Evolutionary conservation across 92 coral and sea anemone species (phyloP).

Genomic region (Porites divaricata): DNA sequence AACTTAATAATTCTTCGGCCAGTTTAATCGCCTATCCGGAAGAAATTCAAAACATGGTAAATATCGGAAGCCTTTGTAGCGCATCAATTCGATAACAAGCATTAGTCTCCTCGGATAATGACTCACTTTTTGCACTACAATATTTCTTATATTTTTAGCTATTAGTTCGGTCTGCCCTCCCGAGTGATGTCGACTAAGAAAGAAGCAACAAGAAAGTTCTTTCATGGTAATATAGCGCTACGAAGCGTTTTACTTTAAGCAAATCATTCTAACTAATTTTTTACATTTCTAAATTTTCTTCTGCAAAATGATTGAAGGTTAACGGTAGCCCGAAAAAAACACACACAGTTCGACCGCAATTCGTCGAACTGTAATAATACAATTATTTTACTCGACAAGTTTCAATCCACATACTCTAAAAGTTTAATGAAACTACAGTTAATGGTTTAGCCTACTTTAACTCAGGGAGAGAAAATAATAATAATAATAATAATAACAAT

Average conservation of each 20-base stretch:
- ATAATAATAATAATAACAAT: neutral
- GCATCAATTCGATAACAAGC: slow-evolving; percentile 21
- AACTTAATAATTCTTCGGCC: slow-evolving; percentile 11
- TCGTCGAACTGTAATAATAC: neutral
- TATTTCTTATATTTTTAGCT: slow-evolving; percentile 7
- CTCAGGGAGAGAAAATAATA: neutral
- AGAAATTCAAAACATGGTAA: slow-evolving; percentile 24
- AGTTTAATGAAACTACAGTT: no score
- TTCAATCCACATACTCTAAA: neutral
- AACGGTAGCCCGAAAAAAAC: neutral
- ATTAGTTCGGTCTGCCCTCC: neutral
- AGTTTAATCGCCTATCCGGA: slow-evolving; percentile 27
- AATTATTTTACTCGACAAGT: no score
- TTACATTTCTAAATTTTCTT: neutral
- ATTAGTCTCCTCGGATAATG: slow-evolving; percentile 9
- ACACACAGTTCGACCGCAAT: neutral
- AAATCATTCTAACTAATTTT: neutral
- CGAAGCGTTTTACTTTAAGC: neutral
- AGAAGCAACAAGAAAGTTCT: neutral
- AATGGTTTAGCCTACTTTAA: neutral
- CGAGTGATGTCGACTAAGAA: slow-evolving; percentile 4
- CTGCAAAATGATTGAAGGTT: neutral
- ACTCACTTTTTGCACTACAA: slow-evolving; percentile 15
- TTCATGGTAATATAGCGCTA: no score
- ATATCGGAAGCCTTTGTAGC: slow-evolving; percentile 43